Evolutionary conservation across 2,888 invertebrate genomes (phyloP).

Genomic region (Mimachlamys varia): DNA sequence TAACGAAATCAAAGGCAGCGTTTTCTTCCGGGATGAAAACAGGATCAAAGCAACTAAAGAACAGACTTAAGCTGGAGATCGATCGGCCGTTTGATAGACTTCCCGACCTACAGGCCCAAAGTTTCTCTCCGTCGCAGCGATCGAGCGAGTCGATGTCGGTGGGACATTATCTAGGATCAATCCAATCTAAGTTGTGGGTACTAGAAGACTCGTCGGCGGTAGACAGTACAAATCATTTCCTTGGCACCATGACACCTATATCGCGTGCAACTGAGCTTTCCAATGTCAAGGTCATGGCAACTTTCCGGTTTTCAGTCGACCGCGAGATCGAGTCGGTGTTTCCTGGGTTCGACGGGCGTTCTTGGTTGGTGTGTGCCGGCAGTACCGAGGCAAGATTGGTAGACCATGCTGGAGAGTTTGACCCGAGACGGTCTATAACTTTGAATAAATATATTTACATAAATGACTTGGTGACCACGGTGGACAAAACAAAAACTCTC

Average conservation of each 20-base stretch:
- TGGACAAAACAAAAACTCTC: not conserved
- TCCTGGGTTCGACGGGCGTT: not conserved
- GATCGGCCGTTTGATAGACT: conserved; percentile 5
- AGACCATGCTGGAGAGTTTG: not conserved
- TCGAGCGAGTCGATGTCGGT: not conserved
- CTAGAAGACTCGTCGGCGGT: not conserved
- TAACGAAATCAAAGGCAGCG: not conserved
- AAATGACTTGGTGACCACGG: not conserved
- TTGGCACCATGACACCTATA: not conserved
- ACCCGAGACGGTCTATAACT: not conserved
- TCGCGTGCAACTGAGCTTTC: not conserved
- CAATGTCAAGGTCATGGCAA: not conserved
- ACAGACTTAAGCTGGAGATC: not conserved
- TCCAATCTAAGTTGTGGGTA: not conserved
- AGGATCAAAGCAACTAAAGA: not conserved
- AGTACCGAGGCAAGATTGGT: not conserved
- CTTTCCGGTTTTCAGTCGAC: not conserved
- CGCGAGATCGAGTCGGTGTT: not conserved
- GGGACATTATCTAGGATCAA: not conserved
- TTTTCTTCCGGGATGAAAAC: not conserved
- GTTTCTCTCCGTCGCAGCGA: not conserved
- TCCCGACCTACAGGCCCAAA: conserved; percentile 8
- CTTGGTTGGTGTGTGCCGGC: not conserved
- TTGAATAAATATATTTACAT: not conserved
- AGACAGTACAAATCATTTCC: not conserved